Evolutionary conservation across 1,140 invertebrate genomes (phyloP).

Genomic region (Gryon sp.): DNA sequence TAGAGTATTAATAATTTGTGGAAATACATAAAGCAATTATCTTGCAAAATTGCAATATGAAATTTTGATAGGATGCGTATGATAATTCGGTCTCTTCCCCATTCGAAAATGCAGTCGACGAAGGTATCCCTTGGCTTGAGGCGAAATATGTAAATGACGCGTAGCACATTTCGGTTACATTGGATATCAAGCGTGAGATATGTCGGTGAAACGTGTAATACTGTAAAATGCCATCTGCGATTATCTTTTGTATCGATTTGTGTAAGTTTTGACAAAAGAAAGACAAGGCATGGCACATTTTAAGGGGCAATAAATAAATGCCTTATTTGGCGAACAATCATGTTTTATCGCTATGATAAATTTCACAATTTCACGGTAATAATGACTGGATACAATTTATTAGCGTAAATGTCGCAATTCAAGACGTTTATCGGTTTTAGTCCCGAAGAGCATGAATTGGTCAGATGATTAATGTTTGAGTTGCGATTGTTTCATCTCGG

Average conservation of each 20-base stretch:
- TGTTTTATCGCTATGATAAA: slow-evolving; percentile 41
- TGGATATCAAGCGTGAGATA: slow-evolving; percentile 50
- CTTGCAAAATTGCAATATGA: not conserved
- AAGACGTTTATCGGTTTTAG: slow-evolving; percentile 43
- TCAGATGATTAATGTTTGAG: slow-evolving; percentile 34
- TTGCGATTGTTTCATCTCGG: slow-evolving; percentile 29
- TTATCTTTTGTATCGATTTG: slow-evolving; percentile 47
- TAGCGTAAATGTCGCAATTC: slow-evolving; percentile 37
- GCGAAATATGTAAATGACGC: slow-evolving; percentile 76
- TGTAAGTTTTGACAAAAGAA: slow-evolving; percentile 38
- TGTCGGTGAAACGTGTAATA: slow-evolving; percentile 28
- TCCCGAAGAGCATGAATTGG: slow-evolving; percentile 37
- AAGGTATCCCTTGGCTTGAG: slow-evolving; percentile 68
- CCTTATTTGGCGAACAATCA: slow-evolving; percentile 35
- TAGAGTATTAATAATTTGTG: too few species aligned
- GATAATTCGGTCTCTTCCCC: slow-evolving; percentile 38
- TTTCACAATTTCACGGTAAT: slow-evolving; percentile 44
- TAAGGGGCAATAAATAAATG: slow-evolving; percentile 47
- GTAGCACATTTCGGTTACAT: slow-evolving; percentile 63
- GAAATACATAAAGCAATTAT: not conserved
- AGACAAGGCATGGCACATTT: slow-evolving; percentile 33
- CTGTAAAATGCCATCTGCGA: slow-evolving; percentile 46
- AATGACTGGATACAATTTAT: slow-evolving; percentile 45
- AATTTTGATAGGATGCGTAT: slow-evolving; percentile 52
- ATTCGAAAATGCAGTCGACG: slow-evolving; percentile 58